Evolutionary conservation across 2,113 vertebrate species (phyloP).

Genomic region (Nestor notabilis): DNA sequence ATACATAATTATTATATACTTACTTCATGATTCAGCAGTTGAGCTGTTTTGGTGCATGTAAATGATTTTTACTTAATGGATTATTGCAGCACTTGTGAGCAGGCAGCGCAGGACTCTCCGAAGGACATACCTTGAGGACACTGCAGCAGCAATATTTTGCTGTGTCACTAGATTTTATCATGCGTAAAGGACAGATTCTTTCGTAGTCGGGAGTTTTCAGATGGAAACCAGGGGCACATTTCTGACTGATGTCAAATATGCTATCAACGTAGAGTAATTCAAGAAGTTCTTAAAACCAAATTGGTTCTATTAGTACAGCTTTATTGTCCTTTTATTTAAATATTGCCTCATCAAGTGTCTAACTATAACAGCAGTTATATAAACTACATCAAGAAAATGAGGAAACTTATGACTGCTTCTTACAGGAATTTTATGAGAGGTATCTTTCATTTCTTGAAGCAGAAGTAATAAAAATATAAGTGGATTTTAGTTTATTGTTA

Average conservation of each 20-base stretch:
- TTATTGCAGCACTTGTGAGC: constrained; percentile 53
- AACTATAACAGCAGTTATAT: neutral
- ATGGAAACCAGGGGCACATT: neutral
- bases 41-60: constrained; percentile 57
- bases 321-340: neutral
- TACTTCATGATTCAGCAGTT: constrained; percentile 63
- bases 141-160: constrained; percentile 72
- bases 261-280: neutral
- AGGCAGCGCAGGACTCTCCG: constrained; percentile 15
- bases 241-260: neutral
- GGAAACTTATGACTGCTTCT: neutral
- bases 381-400: neutral
- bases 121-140: constrained; percentile 66
- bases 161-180: constrained; percentile 64
- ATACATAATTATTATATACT: neutral
- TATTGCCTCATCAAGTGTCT: neutral
- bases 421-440: neutral
- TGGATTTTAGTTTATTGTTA: constrained; percentile 26
- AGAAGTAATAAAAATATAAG: constrained; percentile 8
- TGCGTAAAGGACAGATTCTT: constrained; percentile 52
- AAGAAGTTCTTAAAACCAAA: neutral
- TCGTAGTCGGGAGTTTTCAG: neutral
- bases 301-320: neutral
- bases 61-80: constrained; percentile 60
- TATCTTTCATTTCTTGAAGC: neutral